Evolutionary conservation across 1,140 invertebrate genomes (phyloP), one percentile per base, ranked within the genome.

Genomic region (Luehdorfia chinensis): DNA sequence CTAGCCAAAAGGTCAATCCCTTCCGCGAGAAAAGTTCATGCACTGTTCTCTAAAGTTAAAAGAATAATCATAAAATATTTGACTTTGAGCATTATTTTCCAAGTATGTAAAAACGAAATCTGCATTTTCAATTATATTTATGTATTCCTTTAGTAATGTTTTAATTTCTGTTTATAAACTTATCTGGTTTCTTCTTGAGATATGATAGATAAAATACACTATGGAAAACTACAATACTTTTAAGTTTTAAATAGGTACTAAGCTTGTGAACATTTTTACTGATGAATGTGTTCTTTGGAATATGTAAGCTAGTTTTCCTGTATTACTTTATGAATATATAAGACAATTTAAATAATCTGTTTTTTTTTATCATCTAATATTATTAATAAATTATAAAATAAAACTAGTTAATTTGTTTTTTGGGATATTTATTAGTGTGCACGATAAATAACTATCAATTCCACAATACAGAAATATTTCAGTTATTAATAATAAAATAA

Each of bases 11-110:
- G 83, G 95, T 97, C 4, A 99, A 99, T 89, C 97, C 97, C 18
- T 99, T 98, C 91, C 92, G 97, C 67, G 97, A 99, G 87, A 98
- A 98, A 87, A 97, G 94, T 63, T 94, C 95, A 31, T 98, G 97
- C 88, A 90, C 90, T 47, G 88, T 97, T 67, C 89, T 97, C 56
- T 97, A 93, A 91, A 64, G 51, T 45, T 28, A 33, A 18, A 18
- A 14, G 45, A 28, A 31, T 36, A 25, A 15, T 32, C 43, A 27
- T 19, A 9, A 28, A 19, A 13, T 46, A 32, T 36, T 9, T 36
- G 33, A n/a, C n/a, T n/a, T 36, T 19, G 14, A 4, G 8, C 4
- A n/a, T 33, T 46, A 18, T 16, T 32, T 16, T 32, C 15, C 12
- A n/a, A n/a, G n/a, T n/a, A n/a, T n/a, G n/a, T n/a, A n/a, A n/a